Evolutionary conservation across 2,113 vertebrate genomes (phyloP), one percentile per base, ranked within the genome.

Genomic region (Pedionomus torquatus): DNA sequence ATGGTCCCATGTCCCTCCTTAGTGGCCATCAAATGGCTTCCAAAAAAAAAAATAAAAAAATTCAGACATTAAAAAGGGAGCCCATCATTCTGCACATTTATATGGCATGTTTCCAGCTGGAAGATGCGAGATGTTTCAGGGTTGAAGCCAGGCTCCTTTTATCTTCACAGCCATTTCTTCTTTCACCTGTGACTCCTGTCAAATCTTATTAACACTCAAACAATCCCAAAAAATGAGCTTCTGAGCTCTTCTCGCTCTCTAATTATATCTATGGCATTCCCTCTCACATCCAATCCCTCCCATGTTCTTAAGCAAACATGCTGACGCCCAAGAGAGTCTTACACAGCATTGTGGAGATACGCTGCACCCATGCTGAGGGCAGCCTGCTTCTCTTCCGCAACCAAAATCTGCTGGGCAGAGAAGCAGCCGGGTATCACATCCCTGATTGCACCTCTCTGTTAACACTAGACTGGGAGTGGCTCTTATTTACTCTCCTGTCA

Each of bases 31-130:
- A 66, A 83, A 58, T 20, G 25, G 17, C 31, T 63, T 63, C 37
- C 61, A 49, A 75, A 63, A 60, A 33, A 39, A 70, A 39, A 31
- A 54, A 33, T n/a, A n/a, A n/a, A n/a, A n/a, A n/a, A n/a, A 4
- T 49, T 64, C 25, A 71, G 43, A 7, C 28, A 46, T 10, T 66
- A 69, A 61, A 5, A 70, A 69, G 23, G 15, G 4, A 46, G 3
- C 1, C 6, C 13, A 49, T 61, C 7, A 24, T 46, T 80, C 35
- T 68, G 12, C n/a, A 26, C 0, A 1, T 21, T 46, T 10, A 4
- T 21, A 30, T 46, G 10, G 3, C 26, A 39, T 8, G 3, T 30
- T 10, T 43, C 68, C 41, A 23, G 18, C 30, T 46, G 35, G 35
- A 72, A 10, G 5, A 26, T 1, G 16, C 1, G 11, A 85, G 26